A percentile compares a stretch with the other conserved stretches of the same genome.
Conservation (phyloP, 2,113 vertebrate genomes). For the Lethenteron camtschaticum region DNA sequence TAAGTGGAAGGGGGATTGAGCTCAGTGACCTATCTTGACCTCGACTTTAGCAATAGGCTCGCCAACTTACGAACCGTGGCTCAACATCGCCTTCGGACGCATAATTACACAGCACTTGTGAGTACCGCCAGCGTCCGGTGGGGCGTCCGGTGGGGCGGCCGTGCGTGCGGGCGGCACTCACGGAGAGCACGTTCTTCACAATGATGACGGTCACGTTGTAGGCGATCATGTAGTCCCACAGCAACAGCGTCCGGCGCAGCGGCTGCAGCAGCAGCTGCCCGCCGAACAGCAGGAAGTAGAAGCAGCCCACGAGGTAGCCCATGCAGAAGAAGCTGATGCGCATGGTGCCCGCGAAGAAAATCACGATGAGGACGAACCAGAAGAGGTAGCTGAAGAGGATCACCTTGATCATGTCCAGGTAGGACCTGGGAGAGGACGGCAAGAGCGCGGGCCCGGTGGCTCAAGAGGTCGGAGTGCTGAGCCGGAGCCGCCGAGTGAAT, state of each 20-base stretch:
- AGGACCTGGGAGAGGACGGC: slow-evolving; percentile 20
- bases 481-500: too few species aligned
- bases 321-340: slow-evolving; percentile 29
- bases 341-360: slow-evolving; percentile 47
- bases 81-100: too few species aligned
- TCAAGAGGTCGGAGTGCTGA: too few species aligned
- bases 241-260: slow-evolving; percentile 24
- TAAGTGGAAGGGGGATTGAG: too few species aligned
- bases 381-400: slow-evolving; percentile 86
- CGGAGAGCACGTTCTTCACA: slow-evolving; percentile 35
- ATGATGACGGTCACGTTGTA: slow-evolving; percentile 46
- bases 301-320: slow-evolving; percentile 34
- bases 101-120: too few species aligned
- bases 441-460: not conserved
- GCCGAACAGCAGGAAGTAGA: slow-evolving; percentile 34
- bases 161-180: slow-evolving; percentile 11
- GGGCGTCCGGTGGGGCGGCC: not conserved
- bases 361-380: slow-evolving; percentile 49
- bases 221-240: slow-evolving; percentile 95
- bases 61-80: too few species aligned
- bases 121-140: not conserved
- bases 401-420: slow-evolving; percentile 32
- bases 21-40: too few species aligned
- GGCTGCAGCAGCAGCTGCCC: slow-evolving; percentile 30
- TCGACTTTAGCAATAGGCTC: too few species aligned